Conservation (phyloP, 2,888 invertebrate species). For the Balanococcus diminutus region DNA sequence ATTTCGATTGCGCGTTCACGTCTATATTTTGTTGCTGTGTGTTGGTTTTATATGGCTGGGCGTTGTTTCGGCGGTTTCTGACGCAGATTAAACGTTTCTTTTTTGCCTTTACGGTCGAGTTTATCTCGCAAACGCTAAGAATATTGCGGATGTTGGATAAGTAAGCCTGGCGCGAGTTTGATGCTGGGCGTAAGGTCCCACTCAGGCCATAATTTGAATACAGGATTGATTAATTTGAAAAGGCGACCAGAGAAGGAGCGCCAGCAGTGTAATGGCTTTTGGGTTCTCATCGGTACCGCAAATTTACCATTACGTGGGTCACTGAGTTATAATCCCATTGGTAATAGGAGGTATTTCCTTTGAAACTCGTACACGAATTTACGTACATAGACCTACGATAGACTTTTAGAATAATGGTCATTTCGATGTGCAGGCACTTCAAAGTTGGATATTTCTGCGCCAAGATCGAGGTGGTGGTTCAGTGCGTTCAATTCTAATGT, state of each 20-base stretch:
- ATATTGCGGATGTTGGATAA: background rate
- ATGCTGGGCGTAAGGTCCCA: background rate
- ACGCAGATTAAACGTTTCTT: slow-evolving; percentile 32
- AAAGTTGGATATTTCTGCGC: background rate
- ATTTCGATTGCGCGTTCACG: background rate
- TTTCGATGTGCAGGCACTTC: background rate
- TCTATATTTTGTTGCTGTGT: background rate
- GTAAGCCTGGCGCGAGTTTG: background rate
- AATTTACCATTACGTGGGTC: background rate
- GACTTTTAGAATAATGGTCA: background rate
- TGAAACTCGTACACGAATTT: background rate
- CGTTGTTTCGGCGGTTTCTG: slow-evolving; percentile 4
- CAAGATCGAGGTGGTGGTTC: background rate
- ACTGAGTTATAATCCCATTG: background rate
- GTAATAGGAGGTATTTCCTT: background rate
- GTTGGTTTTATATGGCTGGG: background rate
- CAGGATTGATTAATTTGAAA: slow-evolving; percentile 12
- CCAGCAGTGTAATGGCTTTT: background rate
- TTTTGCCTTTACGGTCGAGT: background rate
- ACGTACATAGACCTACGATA: background rate
- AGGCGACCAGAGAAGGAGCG: background rate
- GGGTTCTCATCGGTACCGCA: background rate
- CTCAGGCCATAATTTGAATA: slow-evolving; percentile 15
- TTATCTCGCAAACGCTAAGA: background rate
- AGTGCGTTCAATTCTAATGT: background rate